Evolutionary conservation across 2,888 invertebrate genomes (phyloP).

Genomic region (Xanthia togata): DNA sequence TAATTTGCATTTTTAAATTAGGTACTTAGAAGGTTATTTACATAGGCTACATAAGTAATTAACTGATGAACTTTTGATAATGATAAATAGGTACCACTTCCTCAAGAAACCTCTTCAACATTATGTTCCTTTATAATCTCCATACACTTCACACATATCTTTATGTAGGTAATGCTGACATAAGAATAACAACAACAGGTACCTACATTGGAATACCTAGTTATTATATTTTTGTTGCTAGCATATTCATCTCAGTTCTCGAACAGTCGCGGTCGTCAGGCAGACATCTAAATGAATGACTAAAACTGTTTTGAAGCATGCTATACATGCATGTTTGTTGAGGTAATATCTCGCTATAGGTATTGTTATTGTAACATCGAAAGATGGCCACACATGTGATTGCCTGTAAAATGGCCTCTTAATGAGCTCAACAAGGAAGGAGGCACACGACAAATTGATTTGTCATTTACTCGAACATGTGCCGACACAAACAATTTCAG

Average conservation of each 20-base stretch:
- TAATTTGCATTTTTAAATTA: conserved; percentile 17
- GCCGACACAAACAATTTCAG: conserved; percentile 63
- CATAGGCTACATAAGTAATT: neutral
- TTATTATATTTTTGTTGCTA: conserved; percentile 15
- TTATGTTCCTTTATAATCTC: conserved; percentile 1
- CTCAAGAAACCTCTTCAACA: neutral
- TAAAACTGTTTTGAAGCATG: conserved; percentile 29
- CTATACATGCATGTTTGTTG: conserved; percentile 14
- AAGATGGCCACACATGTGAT: conserved; percentile 66
- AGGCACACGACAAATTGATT: conserved; percentile 77
- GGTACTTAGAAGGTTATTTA: conserved; percentile 5
- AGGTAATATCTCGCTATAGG: conserved; percentile 17
- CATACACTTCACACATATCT: neutral
- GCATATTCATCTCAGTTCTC: conserved; percentile 12
- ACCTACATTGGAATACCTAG: neutral
- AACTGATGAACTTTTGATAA: neutral
- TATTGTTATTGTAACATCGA: conserved; percentile 53
- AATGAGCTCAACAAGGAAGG: conserved; percentile 85
- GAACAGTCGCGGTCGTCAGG: conserved; percentile 28
- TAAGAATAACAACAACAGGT: neutral
- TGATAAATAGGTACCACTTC: neutral
- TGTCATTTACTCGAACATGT: conserved; percentile 76
- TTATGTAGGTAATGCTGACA: neutral
- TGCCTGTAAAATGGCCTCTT: conserved; percentile 71
- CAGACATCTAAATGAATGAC: conserved; percentile 44